A percentile compares a stretch with the other conserved stretches of the same genome.
phyloP scores from a whole-genome alignment of 2,888 invertebrate genomes.

The Pammene aurita region DNA sequence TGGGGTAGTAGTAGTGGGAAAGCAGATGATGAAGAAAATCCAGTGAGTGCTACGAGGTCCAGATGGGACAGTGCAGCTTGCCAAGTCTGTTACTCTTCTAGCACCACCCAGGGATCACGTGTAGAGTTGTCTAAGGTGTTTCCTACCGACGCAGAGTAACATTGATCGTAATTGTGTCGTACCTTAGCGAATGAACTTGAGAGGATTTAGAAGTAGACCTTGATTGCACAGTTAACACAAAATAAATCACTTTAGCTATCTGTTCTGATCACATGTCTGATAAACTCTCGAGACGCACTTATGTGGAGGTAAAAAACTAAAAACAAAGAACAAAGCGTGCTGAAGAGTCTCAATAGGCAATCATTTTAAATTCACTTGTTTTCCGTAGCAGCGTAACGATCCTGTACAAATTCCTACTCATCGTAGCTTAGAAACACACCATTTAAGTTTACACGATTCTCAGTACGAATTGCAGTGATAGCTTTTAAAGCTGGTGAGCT shows the following conservation, averaged over 20 bases:
- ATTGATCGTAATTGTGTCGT: no score
- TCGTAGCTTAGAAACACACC: neutral
- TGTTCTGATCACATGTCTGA: neutral
- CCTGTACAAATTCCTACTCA: neutral
- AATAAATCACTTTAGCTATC: neutral
- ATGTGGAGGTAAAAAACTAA: no score
- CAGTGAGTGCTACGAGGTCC: no score
- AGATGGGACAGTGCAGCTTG: no score
- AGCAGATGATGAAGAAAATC: no score
- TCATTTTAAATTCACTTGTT: neutral
- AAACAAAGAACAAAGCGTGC: neutral
- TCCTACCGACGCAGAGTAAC: no score
- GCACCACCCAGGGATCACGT: no score
- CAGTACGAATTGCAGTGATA: neutral
- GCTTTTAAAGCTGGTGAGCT: neutral
- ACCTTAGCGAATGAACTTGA: no score
- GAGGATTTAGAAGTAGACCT: no score
- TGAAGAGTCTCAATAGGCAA: neutral
- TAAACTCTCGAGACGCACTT: neutral
- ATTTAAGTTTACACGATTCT: neutral
- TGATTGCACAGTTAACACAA: constrained; percentile 1
- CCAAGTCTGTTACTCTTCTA: no score
- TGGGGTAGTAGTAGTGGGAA: no score
- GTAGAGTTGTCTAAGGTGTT: no score
- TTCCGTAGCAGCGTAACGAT: neutral